phyloP scores from a whole-genome alignment of 30 jellyfish, hydroid and myxozoan species.

The Aurelia sp. region DNA sequence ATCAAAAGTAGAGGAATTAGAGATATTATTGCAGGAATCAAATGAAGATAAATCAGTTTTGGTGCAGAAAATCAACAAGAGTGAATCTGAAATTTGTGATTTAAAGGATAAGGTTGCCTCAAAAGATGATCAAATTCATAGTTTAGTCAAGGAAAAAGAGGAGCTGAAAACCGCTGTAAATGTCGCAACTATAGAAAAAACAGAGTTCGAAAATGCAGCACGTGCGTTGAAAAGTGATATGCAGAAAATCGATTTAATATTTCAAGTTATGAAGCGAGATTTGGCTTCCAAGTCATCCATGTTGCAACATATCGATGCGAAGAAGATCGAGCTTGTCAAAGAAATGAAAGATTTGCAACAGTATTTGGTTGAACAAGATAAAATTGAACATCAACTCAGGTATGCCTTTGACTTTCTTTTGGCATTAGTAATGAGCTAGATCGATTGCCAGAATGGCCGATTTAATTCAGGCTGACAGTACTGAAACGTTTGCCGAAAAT shows the following conservation, averaged over 20 bases:
- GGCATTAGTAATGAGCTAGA: no score
- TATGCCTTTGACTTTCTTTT: neutral
- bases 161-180: slow-evolving; percentile 13
- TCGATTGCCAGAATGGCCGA: no score
- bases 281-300: slow-evolving; percentile 63
- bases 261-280: slow-evolving; percentile 59
- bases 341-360: slow-evolving; percentile 58
- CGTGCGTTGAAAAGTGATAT: slow-evolving; percentile 29
- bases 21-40: neutral
- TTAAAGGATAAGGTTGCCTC: neutral
- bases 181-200: slow-evolving; percentile 26
- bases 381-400: slow-evolving; percentile 48
- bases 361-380: slow-evolving; percentile 30
- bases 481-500: no score
- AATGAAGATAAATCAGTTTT: slow-evolving; percentile 2
- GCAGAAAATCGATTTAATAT: slow-evolving; percentile 48
- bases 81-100: slow-evolving; percentile 5
- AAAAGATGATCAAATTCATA: neutral
- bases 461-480: no score
- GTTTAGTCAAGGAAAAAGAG: slow-evolving; percentile 12
- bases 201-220: slow-evolving; percentile 56
- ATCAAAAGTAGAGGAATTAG: slow-evolving; percentile 17
- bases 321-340: slow-evolving; percentile 25
- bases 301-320: slow-evolving; percentile 38
- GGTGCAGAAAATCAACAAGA: neutral